phyloP scores from a whole-genome alignment of 2,797 vertebrate genomes.

The Bradypus variegatus region DNA sequence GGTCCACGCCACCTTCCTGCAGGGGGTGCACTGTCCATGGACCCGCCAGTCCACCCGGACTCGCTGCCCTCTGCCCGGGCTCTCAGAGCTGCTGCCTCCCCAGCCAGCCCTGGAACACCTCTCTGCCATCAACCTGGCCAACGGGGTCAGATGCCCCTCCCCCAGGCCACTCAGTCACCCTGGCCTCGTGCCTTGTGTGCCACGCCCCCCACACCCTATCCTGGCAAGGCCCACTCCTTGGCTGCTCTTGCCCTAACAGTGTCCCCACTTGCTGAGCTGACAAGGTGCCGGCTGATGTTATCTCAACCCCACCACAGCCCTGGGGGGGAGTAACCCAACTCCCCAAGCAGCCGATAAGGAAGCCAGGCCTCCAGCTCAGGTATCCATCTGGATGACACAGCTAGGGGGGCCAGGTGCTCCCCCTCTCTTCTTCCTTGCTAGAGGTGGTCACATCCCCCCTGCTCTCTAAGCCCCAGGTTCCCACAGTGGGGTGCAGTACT shows the following conservation, averaged over 20 bases:
- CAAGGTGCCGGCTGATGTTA: background rate
- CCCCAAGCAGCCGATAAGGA: constrained; percentile 16
- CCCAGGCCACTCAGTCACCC: background rate
- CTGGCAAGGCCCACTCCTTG: background rate
- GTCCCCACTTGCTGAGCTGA: background rate
- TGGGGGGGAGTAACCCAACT: background rate
- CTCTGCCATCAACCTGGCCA: background rate
- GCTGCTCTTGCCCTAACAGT: too few relatives aligned
- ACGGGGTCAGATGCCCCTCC: background rate
- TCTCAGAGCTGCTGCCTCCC: background rate
- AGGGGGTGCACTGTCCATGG: background rate
- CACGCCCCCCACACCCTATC: background rate
- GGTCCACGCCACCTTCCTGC: background rate
- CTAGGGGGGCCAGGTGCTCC: background rate
- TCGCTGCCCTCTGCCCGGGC: too few relatives aligned
- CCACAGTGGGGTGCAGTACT: background rate
- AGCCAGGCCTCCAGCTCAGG: background rate
- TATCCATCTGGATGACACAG: background rate
- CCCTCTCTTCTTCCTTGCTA: background rate
- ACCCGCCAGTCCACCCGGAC: background rate
- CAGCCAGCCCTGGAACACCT: too few relatives aligned
- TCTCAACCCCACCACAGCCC: background rate
- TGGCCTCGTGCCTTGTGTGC: background rate
- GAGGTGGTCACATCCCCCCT: background rate
- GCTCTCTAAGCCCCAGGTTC: too few relatives aligned